Evolutionary conservation across 2,888 invertebrate genomes (phyloP), one percentile per base, ranked within the genome.

Genomic region (Endotricha flammealis): DNA sequence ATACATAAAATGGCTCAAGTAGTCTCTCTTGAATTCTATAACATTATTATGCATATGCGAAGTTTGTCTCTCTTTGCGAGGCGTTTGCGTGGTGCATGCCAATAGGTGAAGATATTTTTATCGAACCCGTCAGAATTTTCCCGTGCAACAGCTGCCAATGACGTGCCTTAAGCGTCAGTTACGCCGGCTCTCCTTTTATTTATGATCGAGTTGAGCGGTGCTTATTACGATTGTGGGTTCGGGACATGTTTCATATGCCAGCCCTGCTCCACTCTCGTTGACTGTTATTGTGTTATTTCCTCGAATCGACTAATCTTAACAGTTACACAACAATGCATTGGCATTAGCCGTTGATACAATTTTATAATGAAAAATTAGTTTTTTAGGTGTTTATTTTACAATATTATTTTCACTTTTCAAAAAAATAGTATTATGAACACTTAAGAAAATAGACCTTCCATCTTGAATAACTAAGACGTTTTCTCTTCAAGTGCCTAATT

Each of bases 131-230:
- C 64, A 57, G 63, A 64, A 64, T 62, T 64, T 58, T 57, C 50
- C 53, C 55, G 44, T 44, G 70, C 73, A 71, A 66, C 82, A 76
- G 72, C 76, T 82, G 81, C 50, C 60, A 57, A 57, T 77, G 82
- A 79, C 77, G 77, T 65, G 63, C 57, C 65, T 59, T 64, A 62
- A 71, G 64, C 60, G 69, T 58, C 70, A 69, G 69, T 75, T 70
- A 72, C 70, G 68, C 65, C 64, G 50, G 57, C 57, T 69, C 58
- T 64, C 71, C 66, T 75, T 78, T 83, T 82, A 82, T 82, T 82
- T 81, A 81, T 77, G 77, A 72, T 65, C 68, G 60, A 73, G 70
- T 78, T 77, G 73, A 78, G 68, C 71, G 68, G 63, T 68, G 71
- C 76, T 79, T 80, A 81, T 78, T 81, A 73, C 76, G 63, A 63